Evolutionary conservation across 2,888 invertebrate species (phyloP), one percentile per base, ranked within the genome.

Genomic region (Troides oblongomaculatus): DNA sequence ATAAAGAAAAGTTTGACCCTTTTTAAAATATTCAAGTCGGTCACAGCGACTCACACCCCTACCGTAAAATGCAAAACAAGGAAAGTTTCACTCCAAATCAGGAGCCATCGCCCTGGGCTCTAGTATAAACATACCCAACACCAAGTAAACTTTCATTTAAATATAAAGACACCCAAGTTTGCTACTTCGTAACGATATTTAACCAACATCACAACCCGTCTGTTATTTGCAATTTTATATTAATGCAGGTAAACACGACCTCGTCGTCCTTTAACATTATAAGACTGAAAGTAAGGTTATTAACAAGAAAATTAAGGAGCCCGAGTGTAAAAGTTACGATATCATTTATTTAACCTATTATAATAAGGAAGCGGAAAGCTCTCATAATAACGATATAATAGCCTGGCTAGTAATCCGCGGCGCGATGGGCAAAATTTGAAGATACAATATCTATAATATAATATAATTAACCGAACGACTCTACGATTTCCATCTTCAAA

Each of bases 1-100:
- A 82, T 86, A 87, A 88, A 88, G 82, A 75, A 73, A 86, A 88
- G 83, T 87, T 87, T 81, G 83, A 83, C 82, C 82, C 79, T 85
- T 86, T 85, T 81, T 88, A 84, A 89, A 89, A 90, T 89, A 90
- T 91, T 90, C 85, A 89, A 87, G 87, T 88, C 88, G 86, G 87
- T 12, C 74, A 78, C 88, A 88, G 89, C 80, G 87, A 86, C 85
- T 86, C 86, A 86, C 86, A 81, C 81, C 77, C 81, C 84, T 81
- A 78, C 85, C 81, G 83, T 87, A 84, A 86, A 90, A 90, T 91
- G 86, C 87, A 86, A 91, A 91, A 90, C 88, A 90, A 87, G 87
- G 79, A 85, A 90, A 90, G 82, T 90, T 91, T 85, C 80, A 79
- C 86, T 85, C 84, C 87, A 90, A 91, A 91, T 90, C 88, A 89